A percentile compares a stretch with the other conserved stretches of the same genome.
These are phyloP conservation scores for Alca torda DNA, from an alignment of 2,797 vertebrate genomes.

Conservation along the genomic window DNA sequence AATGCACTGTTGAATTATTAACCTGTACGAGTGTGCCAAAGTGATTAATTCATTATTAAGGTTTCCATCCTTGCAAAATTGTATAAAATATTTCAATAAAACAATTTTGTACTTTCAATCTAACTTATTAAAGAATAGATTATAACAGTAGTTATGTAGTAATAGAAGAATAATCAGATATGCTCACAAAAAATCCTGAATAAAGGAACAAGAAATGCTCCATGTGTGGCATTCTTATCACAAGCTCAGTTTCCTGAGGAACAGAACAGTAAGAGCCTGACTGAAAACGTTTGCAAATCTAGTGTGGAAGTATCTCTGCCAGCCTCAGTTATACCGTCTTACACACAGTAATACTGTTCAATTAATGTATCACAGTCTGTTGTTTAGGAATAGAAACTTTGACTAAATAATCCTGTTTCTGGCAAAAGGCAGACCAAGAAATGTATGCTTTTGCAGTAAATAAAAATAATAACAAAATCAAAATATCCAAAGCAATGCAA, in stretches of 20 bases:
- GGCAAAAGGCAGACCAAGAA: neutral
- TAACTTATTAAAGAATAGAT: neutral
- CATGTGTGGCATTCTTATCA: neutral
- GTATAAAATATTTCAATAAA: neutral
- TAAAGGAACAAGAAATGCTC: neutral
- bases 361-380: neutral
- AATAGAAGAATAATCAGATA: neutral
- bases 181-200: neutral
- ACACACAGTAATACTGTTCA: neutral
- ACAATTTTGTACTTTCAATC: neutral
- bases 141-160: neutral
- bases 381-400: neutral
- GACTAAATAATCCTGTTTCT: neutral
- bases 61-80: neutral
- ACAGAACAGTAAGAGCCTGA: neutral
- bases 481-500: neutral
- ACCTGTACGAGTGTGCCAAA: neutral
- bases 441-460: neutral
- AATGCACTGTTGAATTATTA: conserved; percentile 33
- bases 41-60: conserved; percentile 4
- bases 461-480: neutral
- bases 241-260: neutral
- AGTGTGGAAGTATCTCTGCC: neutral
- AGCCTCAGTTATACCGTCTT: neutral
- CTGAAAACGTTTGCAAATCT: neutral